Percentiles rank a stretch among this genome's conserved stretches.
These are phyloP conservation scores for Macrophya alboannulata DNA, from an alignment of 2,888 invertebrate genomes.

Conservation along the genomic window DNA sequence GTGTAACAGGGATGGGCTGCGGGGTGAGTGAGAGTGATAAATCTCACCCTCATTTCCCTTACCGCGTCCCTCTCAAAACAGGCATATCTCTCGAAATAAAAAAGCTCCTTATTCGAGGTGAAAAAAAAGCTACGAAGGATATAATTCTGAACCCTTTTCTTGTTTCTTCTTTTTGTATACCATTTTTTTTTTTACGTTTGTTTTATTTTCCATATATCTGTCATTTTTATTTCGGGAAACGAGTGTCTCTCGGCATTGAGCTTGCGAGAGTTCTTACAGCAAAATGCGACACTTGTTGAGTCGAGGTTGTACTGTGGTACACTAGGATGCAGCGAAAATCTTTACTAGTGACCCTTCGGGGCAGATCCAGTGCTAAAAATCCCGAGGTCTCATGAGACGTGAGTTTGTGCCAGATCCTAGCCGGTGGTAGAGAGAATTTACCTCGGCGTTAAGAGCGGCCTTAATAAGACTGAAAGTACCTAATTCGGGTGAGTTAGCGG, in stretches of 20 bases:
- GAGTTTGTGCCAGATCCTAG: neutral
- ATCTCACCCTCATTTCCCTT: constrained; percentile 66
- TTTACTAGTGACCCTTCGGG: neutral
- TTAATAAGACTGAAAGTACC: constrained; percentile 50
- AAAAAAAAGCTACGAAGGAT: neutral
- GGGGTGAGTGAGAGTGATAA: constrained; percentile 70
- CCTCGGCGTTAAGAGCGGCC: constrained; percentile 25
- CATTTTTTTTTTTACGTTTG: neutral
- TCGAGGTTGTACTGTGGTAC: neutral
- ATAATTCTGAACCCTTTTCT: neutral
- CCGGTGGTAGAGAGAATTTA: constrained; percentile 34
- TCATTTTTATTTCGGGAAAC: neutral
- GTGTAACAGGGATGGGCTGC: constrained; percentile 30
- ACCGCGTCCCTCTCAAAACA: constrained; percentile 63
- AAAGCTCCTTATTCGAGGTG: neutral
- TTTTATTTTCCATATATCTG: neutral
- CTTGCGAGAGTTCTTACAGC: neutral
- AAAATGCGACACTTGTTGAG: constrained; percentile 30
- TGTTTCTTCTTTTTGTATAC: too few relatives aligned
- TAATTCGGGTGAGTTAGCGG: constrained; percentile 48
- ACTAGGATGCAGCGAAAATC: neutral
- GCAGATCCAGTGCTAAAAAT: neutral
- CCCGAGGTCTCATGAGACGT: neutral
- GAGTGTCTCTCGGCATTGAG: too few relatives aligned
- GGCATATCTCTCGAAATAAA: neutral